These are phyloP conservation scores for Pachyramphus minor DNA, from an alignment of 2,113 vertebrate species.

Conservation along the genomic window DNA sequence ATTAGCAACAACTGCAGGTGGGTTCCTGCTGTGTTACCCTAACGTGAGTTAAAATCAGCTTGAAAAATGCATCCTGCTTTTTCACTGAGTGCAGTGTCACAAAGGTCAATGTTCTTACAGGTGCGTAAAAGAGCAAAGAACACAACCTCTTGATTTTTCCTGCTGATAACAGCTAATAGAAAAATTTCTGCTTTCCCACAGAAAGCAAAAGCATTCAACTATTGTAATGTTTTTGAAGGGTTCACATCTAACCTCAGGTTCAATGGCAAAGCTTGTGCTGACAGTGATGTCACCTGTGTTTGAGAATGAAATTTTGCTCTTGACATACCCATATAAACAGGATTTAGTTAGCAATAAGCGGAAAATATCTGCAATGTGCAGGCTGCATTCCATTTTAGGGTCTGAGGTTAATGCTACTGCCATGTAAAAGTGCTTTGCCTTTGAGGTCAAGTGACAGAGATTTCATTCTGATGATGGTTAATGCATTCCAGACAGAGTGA, in stretches of 20 bases:
- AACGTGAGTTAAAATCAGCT: background rate
- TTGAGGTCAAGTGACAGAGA: background rate
- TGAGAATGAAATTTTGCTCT: background rate
- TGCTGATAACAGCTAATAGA: background rate
- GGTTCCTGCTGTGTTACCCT: background rate
- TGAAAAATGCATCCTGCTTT: background rate
- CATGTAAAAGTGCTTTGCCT: background rate
- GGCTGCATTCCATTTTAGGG: background rate
- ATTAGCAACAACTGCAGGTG: background rate
- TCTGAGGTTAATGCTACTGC: background rate
- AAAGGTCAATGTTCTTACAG: background rate
- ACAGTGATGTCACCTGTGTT: fast-evolving
- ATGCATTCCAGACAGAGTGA: background rate
- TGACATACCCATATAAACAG: background rate
- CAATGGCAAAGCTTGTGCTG: background rate
- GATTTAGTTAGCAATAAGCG: background rate
- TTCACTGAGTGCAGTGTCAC: background rate
- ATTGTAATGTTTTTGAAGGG: background rate
- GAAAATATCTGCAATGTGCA: background rate
- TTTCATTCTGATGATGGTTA: background rate
- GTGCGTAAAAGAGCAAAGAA: background rate
- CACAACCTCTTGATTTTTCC: background rate
- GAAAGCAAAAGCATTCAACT: background rate
- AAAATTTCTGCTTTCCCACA: background rate
- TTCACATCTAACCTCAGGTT: background rate